phyloP scores from a whole-genome alignment of 2,797 vertebrate genomes.

The Lepilemur septentrionalis region DNA sequence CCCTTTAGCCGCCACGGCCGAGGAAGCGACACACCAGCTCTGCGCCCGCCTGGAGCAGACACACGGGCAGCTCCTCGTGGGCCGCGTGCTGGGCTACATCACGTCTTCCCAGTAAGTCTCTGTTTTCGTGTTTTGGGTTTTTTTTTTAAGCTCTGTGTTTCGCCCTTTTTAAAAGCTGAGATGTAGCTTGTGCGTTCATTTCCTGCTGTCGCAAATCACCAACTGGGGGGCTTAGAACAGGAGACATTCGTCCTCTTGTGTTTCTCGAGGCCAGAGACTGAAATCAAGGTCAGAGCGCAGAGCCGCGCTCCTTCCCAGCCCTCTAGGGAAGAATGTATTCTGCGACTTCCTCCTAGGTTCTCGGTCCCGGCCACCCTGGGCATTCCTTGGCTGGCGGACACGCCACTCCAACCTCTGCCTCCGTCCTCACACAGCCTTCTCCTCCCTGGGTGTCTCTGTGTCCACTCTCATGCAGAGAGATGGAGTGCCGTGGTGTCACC shows the following conservation, averaged over 20 bases:
- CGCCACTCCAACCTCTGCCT: background rate
- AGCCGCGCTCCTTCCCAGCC: background rate
- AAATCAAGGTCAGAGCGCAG: background rate
- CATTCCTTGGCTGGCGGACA: background rate
- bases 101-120: conserved; percentile 84
- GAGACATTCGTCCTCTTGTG: accelerated
- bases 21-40: conserved; percentile 83
- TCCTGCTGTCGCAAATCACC: background rate
- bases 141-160: too few species aligned
- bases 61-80: conserved; percentile 86
- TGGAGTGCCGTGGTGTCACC: background rate
- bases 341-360: background rate
- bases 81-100: conserved; percentile 86
- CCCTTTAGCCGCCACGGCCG: conserved; percentile 68
- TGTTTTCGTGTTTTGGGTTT: too few species aligned
- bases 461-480: background rate
- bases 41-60: conserved; percentile 86
- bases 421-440: accelerated
- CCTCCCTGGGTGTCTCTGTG: background rate
- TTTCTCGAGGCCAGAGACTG: background rate
- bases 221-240: background rate
- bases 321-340: background rate
- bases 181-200: accelerated
- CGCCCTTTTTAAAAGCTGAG: background rate
- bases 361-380: background rate